Evolutionary conservation across 2,113 vertebrate genomes (phyloP).

Genomic region (Nannospalax galili): DNA sequence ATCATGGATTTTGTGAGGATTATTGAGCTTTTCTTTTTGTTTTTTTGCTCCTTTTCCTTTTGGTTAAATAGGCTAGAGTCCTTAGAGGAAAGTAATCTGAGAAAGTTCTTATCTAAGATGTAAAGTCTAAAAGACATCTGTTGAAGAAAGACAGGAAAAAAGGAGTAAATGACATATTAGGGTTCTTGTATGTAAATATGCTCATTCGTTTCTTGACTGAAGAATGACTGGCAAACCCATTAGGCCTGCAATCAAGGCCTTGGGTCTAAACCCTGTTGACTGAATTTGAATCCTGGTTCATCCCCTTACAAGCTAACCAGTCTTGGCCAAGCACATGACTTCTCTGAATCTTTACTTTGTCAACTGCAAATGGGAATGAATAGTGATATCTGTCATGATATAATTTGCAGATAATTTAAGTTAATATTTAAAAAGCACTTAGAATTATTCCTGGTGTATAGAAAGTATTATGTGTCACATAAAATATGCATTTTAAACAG

Average conservation of each 20-base stretch:
- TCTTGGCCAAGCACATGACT: background rate
- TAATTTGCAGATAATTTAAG: conserved; percentile 23
- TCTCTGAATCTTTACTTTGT: background rate
- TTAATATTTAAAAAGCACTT: conserved; percentile 64
- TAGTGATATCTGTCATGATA: background rate
- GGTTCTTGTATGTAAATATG: background rate
- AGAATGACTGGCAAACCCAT: background rate
- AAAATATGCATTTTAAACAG: conserved; percentile 56
- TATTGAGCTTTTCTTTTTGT: conserved; percentile 58
- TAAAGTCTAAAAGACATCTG: conserved; percentile 50
- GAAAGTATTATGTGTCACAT: conserved; percentile 5
- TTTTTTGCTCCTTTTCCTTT: conserved; percentile 25
- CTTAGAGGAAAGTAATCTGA: conserved; percentile 59
- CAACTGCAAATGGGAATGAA: background rate
- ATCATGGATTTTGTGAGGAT: conserved; percentile 65
- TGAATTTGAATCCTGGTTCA: conserved; percentile 8
- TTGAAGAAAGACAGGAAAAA: conserved; percentile 37
- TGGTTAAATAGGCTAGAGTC: conserved; percentile 42
- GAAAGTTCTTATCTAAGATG: conserved; percentile 62
- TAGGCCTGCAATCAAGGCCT: background rate
- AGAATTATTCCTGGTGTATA: background rate
- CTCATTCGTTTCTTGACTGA: background rate
- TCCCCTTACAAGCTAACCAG: background rate
- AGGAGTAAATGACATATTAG: background rate
- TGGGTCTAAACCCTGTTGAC: background rate